Evolutionary conservation across 2,113 vertebrate genomes (phyloP), one percentile per base, ranked within the genome.

Genomic region (Pseudolaguvia tuberculata): DNA sequence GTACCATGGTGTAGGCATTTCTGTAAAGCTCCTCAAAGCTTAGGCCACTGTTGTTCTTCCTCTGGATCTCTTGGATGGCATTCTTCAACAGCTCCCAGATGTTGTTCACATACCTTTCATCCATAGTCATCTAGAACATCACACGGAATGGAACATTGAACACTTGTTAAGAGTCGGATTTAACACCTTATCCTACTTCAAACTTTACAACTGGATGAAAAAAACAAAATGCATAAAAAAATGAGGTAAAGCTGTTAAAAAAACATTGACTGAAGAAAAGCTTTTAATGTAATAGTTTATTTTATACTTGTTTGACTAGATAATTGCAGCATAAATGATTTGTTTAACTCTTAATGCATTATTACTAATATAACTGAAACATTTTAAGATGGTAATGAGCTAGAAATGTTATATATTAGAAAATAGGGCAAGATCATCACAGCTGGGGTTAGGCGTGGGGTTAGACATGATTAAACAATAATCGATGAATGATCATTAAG

Each of bases 11-110:
- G 90, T 99, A 99, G 25, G 97, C 97, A 70, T 99, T 99, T 87
- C 96, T 94, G 89, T 99, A 99, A 31, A 99, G 92, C 88, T 99
- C 97, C 91, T 99, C 97, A 80, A 99, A 99, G 87, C 97, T 99
- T 85, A 98, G 92, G 66, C 97, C 97, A 15, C 97, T 99, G 88
- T 97, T 98, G 91, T 97, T 97, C 89, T 98, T 98, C 83, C 94
- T 91, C 90, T 97, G 97, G 85, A 99, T 99, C 88, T 97, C 95
- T 85, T 98, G 97, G 82, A 99, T 97, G 88, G 97, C 97, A 76
- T 97, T 97, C 90, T 96, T 99, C 31, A 99, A 90, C 83, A 98
- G 93, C 88, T 96, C 94, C 96, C 96, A 99, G 90, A 99, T 98
- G 90, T 94, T 98, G 87, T 98, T 96, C 72, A 98, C 96, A 86